Conservation (phyloP, 2,113 vertebrate genomes). For the Campylomormyrus tamandua region DNA sequence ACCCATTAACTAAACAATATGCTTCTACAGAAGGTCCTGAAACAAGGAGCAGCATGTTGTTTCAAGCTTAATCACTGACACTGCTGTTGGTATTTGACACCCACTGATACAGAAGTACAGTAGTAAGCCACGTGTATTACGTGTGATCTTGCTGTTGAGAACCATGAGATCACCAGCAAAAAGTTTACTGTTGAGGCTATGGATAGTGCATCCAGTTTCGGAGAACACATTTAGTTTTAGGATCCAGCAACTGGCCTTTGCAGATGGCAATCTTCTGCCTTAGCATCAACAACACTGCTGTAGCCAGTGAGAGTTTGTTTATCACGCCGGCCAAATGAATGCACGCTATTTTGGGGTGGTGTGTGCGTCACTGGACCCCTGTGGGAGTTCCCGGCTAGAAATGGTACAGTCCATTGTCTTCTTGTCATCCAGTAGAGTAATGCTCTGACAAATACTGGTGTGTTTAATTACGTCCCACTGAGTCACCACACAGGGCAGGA, state of each 20-base stretch:
- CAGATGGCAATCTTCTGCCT: neutral
- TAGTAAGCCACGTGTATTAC: neutral
- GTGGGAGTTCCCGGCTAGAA: conserved; percentile 1
- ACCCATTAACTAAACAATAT: too few species aligned
- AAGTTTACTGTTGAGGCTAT: neutral
- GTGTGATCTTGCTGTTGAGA: neutral
- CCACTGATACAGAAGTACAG: neutral
- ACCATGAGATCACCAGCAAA: neutral
- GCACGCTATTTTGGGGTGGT: conserved; percentile 3
- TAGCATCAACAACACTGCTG: neutral
- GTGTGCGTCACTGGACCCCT: conserved; percentile 5
- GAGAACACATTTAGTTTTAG: neutral
- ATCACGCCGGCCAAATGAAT: neutral
- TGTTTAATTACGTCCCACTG: conserved; percentile 1
- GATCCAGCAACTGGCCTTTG: neutral
- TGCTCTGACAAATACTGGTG: neutral
- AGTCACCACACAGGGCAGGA: conserved; percentile 4
- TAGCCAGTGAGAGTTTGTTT: neutral
- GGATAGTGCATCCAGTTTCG: neutral
- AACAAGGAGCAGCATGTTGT: neutral
- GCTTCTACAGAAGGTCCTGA: neutral
- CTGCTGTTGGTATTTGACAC: neutral
- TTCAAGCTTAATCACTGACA: neutral
- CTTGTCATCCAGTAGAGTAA: neutral
- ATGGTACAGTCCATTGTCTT: conserved; percentile 3